Evolutionary conservation across 2,797 vertebrate species (phyloP).

Genomic region (Darevskia mixta): DNA sequence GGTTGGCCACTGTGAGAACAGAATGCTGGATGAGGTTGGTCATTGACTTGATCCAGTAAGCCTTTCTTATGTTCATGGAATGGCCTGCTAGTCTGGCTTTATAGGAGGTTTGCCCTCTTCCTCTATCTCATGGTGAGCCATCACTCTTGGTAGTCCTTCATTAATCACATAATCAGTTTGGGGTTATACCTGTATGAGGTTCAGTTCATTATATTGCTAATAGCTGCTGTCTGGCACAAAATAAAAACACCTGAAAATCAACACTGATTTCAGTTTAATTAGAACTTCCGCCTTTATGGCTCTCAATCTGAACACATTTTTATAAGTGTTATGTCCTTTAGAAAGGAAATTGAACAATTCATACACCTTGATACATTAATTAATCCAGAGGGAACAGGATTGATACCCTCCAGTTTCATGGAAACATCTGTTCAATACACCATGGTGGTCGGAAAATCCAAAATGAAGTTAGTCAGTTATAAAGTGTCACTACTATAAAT

Average conservation of each 20-base stretch:
- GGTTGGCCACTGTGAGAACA: no score
- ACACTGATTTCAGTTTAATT: neutral
- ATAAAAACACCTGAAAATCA: neutral
- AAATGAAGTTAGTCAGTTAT: neutral
- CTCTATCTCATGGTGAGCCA: no score
- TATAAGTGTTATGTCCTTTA: neutral
- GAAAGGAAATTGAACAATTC: slow-evolving; percentile 5
- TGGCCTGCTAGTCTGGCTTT: neutral
- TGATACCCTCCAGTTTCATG: neutral
- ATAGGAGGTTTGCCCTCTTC: neutral
- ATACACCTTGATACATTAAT: neutral
- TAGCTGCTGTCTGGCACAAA: neutral
- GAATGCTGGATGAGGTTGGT: neutral
- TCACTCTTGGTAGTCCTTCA: neutral
- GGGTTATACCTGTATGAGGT: neutral
- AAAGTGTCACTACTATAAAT: slow-evolving; percentile 16
- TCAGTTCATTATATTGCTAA: neutral
- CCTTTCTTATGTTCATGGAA: neutral
- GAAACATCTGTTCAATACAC: neutral
- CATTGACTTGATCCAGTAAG: no score
- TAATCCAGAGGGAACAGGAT: neutral
- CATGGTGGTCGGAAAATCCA: neutral
- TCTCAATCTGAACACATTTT: neutral
- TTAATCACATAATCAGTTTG: neutral
- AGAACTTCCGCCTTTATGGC: neutral